These are phyloP conservation scores for Chaetodon trifasciatus DNA, from an alignment of 2,797 vertebrate genomes.

Conservation along the genomic window DNA sequence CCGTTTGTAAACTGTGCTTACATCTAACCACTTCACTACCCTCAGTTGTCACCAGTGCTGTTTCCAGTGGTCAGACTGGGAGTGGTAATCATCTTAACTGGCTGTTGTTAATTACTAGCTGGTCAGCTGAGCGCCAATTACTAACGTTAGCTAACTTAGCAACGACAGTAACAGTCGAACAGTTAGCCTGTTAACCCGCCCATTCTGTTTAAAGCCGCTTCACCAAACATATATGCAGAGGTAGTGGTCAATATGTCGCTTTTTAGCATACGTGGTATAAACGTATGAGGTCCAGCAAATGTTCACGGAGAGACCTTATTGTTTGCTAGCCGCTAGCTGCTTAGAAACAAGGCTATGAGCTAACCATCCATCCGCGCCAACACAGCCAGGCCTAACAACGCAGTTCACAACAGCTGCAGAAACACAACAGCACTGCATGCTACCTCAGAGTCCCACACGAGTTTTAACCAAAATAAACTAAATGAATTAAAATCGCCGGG, in stretches of 20 bases:
- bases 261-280: no score
- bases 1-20: not conserved
- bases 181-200: constrained; percentile 39
- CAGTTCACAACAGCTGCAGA: constrained; percentile 54
- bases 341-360: constrained; percentile 51
- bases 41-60: no score
- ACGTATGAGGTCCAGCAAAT: not conserved
- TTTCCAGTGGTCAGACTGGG: not conserved
- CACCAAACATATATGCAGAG: not conserved
- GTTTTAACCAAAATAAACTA: no score
- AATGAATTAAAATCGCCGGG: not conserved
- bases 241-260: no score
- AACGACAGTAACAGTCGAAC: constrained; percentile 58
- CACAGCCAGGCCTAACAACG: constrained; percentile 79
- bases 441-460: not conserved
- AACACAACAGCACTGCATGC: not conserved
- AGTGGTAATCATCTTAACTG: constrained; percentile 22
- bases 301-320: not conserved
- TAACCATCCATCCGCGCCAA: constrained; percentile 75
- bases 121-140: constrained; percentile 36
- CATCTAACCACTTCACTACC: not conserved
- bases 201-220: not conserved
- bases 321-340: constrained; percentile 49
- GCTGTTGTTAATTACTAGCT: constrained; percentile 4
- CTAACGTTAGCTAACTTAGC: constrained; percentile 60